Percentiles rank a stretch among this genome's conserved stretches.
These are phyloP conservation scores for Lophotis ruficrista DNA, from an alignment of 2,113 vertebrate species.

Conservation along the genomic window DNA sequence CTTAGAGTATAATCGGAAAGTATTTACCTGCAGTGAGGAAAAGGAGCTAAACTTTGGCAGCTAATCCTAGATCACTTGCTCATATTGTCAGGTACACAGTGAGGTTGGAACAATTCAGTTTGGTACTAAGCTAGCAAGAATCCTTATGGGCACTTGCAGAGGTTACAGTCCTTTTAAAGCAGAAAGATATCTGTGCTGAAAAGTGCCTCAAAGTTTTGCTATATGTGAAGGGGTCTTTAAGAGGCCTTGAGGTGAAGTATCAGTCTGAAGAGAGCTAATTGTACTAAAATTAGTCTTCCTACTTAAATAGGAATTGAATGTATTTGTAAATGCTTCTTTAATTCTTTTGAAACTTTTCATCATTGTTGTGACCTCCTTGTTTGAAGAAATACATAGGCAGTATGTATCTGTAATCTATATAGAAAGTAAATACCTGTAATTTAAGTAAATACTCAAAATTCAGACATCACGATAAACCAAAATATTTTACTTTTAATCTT, in stretches of 20 bases:
- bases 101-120: background rate
- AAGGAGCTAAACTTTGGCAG: background rate
- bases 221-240: background rate
- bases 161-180: background rate
- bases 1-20: background rate
- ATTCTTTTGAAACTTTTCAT: background rate
- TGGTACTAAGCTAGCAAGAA: background rate
- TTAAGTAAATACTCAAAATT: background rate
- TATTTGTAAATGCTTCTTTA: background rate
- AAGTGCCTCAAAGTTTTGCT: background rate
- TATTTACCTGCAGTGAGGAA: background rate
- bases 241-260: background rate
- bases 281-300: background rate
- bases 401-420: background rate
- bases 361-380: background rate
- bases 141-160: background rate
- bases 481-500: background rate
- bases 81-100: fast-evolving
- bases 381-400: background rate
- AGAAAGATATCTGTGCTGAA: background rate
- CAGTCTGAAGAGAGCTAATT: background rate
- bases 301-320: background rate
- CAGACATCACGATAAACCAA: background rate
- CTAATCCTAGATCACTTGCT: background rate
- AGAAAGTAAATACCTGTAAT: background rate